Conservation (phyloP, 2,888 invertebrate genomes). For the Eremobia ochroleuca region DNA sequence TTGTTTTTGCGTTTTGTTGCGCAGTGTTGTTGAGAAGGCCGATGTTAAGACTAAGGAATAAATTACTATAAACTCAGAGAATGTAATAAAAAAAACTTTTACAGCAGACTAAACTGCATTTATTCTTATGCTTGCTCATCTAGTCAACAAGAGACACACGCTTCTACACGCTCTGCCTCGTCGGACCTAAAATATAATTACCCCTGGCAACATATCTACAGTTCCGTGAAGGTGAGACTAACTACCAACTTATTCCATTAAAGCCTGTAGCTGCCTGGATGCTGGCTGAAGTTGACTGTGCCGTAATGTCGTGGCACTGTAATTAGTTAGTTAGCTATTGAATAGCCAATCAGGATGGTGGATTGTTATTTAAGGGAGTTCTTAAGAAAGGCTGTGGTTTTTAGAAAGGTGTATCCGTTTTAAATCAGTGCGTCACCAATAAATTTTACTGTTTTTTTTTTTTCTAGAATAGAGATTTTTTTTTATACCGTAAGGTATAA, state of each 20-base stretch:
- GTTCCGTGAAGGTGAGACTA: conserved; percentile 39
- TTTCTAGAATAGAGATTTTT: neutral
- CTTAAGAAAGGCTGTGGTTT: neutral
- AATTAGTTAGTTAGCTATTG: conserved; percentile 44
- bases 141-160: neutral
- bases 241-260: conserved; percentile 65
- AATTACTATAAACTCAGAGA: too few relatives aligned
- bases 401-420: neutral
- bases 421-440: neutral
- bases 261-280: conserved; percentile 33
- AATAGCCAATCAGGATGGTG: conserved; percentile 26
- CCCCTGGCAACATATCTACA: conserved; percentile 27
- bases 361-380: neutral
- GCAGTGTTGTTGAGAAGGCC: neutral
- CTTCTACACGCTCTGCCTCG: neutral
- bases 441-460: neutral
- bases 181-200: conserved; percentile 47
- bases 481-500: too few relatives aligned
- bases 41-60: neutral
- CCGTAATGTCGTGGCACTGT: conserved; percentile 27
- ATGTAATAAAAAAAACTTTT: neutral
- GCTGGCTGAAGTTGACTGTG: conserved; percentile 40
- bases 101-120: neutral
- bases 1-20: neutral
- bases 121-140: neutral